These are phyloP conservation scores for Pseudomyrmex flavicornis DNA, from an alignment of 1,140 invertebrate genomes.

Conservation along the genomic window DNA sequence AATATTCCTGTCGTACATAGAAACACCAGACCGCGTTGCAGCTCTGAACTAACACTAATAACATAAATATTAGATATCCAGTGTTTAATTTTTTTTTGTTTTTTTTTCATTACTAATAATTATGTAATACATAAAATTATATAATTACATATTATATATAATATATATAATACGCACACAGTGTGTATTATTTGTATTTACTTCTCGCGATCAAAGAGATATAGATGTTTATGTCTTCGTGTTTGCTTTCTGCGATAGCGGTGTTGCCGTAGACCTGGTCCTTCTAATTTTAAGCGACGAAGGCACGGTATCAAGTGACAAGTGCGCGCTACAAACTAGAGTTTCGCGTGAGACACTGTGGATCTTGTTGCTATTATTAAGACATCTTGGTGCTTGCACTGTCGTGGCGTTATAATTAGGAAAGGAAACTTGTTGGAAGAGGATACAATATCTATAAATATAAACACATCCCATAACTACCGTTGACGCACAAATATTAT, in stretches of 20 bases:
- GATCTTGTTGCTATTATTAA: conserved; percentile 40
- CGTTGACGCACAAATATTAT: no score
- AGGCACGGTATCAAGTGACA: conserved; percentile 41
- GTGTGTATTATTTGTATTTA: neutral
- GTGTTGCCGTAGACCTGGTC: neutral
- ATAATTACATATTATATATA: no score
- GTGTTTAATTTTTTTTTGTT: neutral
- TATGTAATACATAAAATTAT: no score
- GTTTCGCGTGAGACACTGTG: conserved; percentile 3
- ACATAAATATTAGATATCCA: no score
- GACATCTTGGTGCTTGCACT: conserved; percentile 20
- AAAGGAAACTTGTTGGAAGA: neutral
- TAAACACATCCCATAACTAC: neutral
- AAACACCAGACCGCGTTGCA: neutral
- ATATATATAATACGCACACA: no score
- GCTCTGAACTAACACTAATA: neutral
- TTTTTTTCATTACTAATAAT: neutral
- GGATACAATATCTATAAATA: neutral
- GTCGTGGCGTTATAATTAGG: conserved; percentile 4
- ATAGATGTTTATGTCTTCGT: neutral
- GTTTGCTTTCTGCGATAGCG: neutral
- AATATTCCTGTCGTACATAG: neutral
- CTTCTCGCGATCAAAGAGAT: neutral
- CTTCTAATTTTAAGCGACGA: conserved; percentile 32
- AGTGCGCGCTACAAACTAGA: conserved; percentile 30